Evolutionary conservation across 2,113 vertebrate species (phyloP).

Genomic region (Sciurus niger): DNA sequence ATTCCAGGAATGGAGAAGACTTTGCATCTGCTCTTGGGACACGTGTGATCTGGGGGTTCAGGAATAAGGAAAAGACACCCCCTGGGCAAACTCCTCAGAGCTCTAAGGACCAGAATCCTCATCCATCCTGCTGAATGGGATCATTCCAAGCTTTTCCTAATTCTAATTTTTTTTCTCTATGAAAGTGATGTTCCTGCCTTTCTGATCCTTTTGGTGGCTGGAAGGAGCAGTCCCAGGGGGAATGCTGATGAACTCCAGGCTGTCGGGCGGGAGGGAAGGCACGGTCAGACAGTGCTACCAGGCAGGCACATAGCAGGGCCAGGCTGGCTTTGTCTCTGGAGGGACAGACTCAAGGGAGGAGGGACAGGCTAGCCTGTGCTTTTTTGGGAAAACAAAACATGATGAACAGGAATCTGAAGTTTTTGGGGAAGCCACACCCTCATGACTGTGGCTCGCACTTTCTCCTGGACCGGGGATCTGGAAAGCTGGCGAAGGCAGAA

Average conservation of each 20-base stretch:
- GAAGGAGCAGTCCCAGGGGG: background rate
- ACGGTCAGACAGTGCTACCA: background rate
- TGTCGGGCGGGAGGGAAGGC: background rate
- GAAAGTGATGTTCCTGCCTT: background rate
- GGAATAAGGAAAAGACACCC: background rate
- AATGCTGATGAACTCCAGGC: background rate
- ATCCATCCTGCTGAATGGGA: background rate
- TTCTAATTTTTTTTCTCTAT: background rate
- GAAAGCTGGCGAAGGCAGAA: conserved; percentile 7
- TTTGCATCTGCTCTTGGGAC: background rate
- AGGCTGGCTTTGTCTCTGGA: background rate
- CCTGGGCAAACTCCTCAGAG: background rate
- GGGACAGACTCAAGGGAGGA: background rate
- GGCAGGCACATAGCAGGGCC: background rate
- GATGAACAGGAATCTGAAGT: background rate
- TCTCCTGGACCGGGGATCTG: background rate
- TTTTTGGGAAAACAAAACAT: background rate
- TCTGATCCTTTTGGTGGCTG: background rate
- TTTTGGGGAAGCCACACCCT: background rate
- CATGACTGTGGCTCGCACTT: background rate
- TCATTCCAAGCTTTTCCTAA: background rate
- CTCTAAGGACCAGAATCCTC: background rate
- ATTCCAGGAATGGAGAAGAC: background rate
- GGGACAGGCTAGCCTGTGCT: background rate
- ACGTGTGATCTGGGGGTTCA: background rate